Evolutionary conservation across 2,113 vertebrate genomes (phyloP), one percentile per base, ranked within the genome.

Genomic region (Cheirogaleus medius): DNA sequence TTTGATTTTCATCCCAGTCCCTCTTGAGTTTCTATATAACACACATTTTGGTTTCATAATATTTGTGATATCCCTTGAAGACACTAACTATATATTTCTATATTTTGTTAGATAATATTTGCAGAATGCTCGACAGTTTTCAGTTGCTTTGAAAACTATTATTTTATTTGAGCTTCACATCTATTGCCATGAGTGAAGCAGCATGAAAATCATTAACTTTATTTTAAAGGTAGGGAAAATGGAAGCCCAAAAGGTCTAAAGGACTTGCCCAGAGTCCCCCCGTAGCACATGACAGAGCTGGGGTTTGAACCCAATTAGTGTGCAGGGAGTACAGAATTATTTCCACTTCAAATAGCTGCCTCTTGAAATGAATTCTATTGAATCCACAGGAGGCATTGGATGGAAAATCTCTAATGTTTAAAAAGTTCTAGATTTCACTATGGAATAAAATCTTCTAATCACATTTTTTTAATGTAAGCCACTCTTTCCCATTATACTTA

Each of bases 291-390:
- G n/a, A 4, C 27, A 44, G n/a, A 39, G 10, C 6, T 37, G 11
- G 37, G 52, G 8, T 25, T 66, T 32, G 10, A 93, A 71, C 7
- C 8, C 64, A 68, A 12, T 73, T 58, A 42, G 49, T 25, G 13
- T 76, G 56, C 12, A 58, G 27, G 2, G 27, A 42, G 12, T 76
- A 42, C 1, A 63, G 17, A 64, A 68, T 69, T 73, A 7, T 44
- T 77, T 94, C 64, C 12, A 87, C 34, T 91, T 93, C 18, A 80
- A 86, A 84, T 82, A 21, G 52, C 0, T 97, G 73, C 60, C 92
- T 58, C 84, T 98, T 88, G 91, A 89, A 97, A 95, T 49, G 91
- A 88, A 93, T 56, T n/a, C 58, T 52, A 63, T 27, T 87, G 34
- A 96, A 90, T 68, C 49, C 29, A 87, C 47, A 58, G 44, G 88